These are phyloP conservation scores for Ceyx cyanopectus DNA, from an alignment of 2,113 vertebrate species.

Conservation along the genomic window DNA sequence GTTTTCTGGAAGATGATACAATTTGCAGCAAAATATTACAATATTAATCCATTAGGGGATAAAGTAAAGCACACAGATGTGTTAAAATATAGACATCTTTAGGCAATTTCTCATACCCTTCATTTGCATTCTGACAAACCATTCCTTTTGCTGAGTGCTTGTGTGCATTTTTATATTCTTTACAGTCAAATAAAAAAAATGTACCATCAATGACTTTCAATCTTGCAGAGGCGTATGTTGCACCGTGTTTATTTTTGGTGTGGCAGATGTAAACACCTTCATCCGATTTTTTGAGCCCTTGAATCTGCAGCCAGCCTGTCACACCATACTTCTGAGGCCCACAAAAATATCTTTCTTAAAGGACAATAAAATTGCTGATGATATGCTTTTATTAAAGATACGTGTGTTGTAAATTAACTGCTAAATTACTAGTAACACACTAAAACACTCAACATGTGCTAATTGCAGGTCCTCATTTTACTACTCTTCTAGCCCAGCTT, in stretches of 20 bases:
- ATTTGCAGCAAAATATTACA: background rate
- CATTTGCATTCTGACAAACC: background rate
- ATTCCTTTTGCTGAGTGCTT: background rate
- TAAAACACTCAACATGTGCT: background rate
- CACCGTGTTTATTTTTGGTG: slow-evolving; percentile 69
- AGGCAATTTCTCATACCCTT: background rate
- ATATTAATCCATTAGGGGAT: background rate
- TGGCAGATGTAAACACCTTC: slow-evolving; percentile 74
- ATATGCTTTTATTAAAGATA: slow-evolving; percentile 17
- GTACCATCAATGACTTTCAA: slow-evolving; percentile 72
- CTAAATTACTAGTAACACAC: background rate
- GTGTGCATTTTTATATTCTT: background rate
- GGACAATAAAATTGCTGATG: background rate
- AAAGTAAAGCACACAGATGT: background rate
- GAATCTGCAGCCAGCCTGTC: slow-evolving; percentile 75
- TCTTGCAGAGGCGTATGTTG: slow-evolving; percentile 58
- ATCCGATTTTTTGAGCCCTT: slow-evolving; percentile 74
- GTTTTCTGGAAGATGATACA: background rate
- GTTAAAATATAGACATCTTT: background rate
- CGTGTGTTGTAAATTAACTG: slow-evolving; percentile 29
- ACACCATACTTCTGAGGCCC: slow-evolving; percentile 38
- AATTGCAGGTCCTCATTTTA: background rate
- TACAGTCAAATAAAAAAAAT: background rate
- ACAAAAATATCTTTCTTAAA: slow-evolving; percentile 11
- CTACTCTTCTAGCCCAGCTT: background rate